Evolutionary conservation across 2,113 vertebrate genomes (phyloP).

Genomic region (Montifringilla adamsi): DNA sequence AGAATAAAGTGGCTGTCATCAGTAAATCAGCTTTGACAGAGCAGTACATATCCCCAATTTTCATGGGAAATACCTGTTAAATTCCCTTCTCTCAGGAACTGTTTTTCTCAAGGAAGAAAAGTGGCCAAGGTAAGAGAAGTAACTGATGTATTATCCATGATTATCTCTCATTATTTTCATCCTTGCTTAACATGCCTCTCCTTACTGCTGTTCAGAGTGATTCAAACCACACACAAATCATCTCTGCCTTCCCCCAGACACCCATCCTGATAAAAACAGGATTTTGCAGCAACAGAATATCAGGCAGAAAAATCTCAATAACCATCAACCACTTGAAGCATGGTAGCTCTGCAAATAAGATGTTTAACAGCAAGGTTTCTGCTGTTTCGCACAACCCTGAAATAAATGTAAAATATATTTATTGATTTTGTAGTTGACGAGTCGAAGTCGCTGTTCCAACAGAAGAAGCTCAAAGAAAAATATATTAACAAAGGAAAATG

Average conservation of each 20-base stretch:
- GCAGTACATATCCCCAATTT: neutral
- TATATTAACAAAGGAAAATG: neutral
- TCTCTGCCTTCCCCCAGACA: neutral
- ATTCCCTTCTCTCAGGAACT: neutral
- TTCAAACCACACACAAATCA: neutral
- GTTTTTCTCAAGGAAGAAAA: neutral
- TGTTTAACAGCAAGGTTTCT: neutral
- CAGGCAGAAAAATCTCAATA: neutral
- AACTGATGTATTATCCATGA: neutral
- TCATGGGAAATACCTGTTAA: neutral
- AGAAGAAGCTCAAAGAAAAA: neutral
- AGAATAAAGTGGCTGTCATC: neutral
- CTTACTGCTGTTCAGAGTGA: neutral
- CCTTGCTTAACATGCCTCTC: neutral
- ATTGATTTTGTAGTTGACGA: neutral
- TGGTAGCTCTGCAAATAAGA: neutral
- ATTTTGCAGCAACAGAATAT: neutral
- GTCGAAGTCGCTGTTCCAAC: neutral
- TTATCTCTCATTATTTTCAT: neutral
- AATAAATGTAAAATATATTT: neutral
- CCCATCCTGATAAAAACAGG: neutral
- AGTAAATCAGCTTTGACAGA: neutral
- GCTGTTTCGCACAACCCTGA: neutral
- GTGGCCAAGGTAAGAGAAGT: neutral
- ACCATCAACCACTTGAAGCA: neutral